Percentiles rank a stretch among this genome's conserved stretches.
phyloP scores from a whole-genome alignment of 2,113 vertebrate genomes.

The Formicarius rufipectus region DNA sequence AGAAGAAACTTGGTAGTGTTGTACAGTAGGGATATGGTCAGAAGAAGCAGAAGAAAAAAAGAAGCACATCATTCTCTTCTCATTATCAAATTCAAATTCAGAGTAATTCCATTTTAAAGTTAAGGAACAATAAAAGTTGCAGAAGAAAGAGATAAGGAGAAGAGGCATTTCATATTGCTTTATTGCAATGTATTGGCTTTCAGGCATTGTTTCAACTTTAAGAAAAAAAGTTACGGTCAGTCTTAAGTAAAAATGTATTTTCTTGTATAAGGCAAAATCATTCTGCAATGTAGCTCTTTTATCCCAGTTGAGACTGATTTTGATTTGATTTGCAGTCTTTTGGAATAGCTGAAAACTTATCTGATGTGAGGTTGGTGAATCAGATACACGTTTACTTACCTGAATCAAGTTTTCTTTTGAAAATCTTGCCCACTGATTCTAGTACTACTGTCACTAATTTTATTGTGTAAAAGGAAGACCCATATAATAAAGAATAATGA shows the following conservation, averaged over 20 bases:
- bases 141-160: background rate
- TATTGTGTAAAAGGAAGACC: background rate
- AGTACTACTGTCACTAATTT: background rate
- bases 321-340: background rate
- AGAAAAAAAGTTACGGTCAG: background rate
- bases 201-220: background rate
- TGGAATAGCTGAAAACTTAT: background rate
- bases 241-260: background rate
- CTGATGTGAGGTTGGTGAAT: background rate
- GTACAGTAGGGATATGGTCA: background rate
- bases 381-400: background rate
- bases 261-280: background rate
- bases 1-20: background rate
- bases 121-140: background rate
- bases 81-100: background rate
- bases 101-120: background rate
- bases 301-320: background rate
- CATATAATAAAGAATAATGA: background rate
- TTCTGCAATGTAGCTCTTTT: background rate
- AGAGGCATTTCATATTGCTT: background rate
- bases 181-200: background rate
- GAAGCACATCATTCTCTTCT: background rate
- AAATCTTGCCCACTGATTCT: background rate
- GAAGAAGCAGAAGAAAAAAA: background rate
- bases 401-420: background rate